phyloP scores from a whole-genome alignment of 1,140 invertebrate species.

The Phocides pigmalion region DNA sequence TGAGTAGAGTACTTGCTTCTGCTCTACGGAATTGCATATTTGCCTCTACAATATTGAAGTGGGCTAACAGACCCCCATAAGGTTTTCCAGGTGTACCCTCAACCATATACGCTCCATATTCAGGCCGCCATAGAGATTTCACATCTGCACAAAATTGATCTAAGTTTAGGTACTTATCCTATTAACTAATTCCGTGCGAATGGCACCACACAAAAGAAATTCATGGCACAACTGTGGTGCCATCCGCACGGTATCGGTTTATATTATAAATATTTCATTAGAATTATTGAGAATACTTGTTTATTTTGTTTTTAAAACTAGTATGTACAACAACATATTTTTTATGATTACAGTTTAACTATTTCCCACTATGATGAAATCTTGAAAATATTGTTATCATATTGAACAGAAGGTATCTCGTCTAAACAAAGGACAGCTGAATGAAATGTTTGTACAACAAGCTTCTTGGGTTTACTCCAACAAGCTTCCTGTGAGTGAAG shows the following conservation, averaged over 20 bases:
- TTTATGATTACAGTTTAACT: too few relatives aligned
- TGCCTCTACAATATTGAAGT: constrained; percentile 98
- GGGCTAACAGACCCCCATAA: constrained; percentile 95
- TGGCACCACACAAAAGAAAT: too few relatives aligned
- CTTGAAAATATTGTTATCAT: constrained; percentile 4
- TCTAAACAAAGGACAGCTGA: constrained; percentile 9
- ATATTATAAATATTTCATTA: too few relatives aligned
- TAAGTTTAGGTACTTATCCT: background rate
- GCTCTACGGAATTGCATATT: constrained; percentile 97
- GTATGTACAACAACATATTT: too few relatives aligned
- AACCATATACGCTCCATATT: constrained; percentile 99
- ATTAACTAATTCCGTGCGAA: too few relatives aligned
- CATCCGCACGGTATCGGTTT: too few relatives aligned
- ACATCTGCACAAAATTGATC: constrained; percentile 80
- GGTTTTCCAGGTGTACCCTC: constrained; percentile 99
- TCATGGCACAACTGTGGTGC: too few relatives aligned
- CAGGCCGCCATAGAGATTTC: constrained; percentile 97
- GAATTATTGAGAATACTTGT: too few relatives aligned
- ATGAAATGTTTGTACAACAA: constrained; percentile 44
- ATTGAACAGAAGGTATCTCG: constrained; percentile 16
- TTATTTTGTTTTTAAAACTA: too few relatives aligned
- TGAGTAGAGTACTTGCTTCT: constrained; percentile 92
- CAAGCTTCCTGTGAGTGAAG: constrained; percentile 42
- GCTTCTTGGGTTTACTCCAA: constrained; percentile 52
- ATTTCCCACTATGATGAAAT: background rate